Conservation (phyloP, 2,113 vertebrate species). For the Ceyx margarethae region DNA sequence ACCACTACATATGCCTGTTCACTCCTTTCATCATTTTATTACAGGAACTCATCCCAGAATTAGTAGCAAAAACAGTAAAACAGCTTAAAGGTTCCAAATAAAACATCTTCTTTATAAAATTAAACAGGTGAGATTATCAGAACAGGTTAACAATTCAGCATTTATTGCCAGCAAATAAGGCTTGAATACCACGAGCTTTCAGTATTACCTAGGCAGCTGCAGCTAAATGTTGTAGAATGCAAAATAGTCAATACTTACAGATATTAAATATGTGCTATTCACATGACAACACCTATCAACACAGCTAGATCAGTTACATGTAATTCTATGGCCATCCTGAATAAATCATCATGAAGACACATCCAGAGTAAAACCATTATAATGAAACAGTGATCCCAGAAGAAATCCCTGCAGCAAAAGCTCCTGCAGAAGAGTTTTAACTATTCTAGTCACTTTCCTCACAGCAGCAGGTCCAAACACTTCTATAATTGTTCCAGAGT, state of each 20-base stretch:
- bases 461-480: neutral
- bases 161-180: neutral
- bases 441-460: neutral
- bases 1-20: neutral
- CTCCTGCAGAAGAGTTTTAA: neutral
- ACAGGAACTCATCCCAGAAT: neutral
- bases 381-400: neutral
- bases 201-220: neutral
- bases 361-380: neutral
- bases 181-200: neutral
- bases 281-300: neutral
- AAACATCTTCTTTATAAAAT: neutral
- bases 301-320: neutral
- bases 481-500: neutral
- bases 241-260: neutral
- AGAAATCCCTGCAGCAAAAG: neutral
- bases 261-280: neutral
- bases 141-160: neutral
- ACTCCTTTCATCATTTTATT: neutral
- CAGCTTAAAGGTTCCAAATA: neutral
- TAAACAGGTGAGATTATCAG: neutral
- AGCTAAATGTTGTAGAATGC: neutral
- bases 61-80: neutral
- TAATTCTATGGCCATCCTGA: neutral
- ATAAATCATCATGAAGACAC: neutral